Percentiles rank a stretch among this genome's conserved stretches.
Evolutionary conservation across 2,797 vertebrate species (phyloP).

Genomic region (Halcyon smyrnensis): DNA sequence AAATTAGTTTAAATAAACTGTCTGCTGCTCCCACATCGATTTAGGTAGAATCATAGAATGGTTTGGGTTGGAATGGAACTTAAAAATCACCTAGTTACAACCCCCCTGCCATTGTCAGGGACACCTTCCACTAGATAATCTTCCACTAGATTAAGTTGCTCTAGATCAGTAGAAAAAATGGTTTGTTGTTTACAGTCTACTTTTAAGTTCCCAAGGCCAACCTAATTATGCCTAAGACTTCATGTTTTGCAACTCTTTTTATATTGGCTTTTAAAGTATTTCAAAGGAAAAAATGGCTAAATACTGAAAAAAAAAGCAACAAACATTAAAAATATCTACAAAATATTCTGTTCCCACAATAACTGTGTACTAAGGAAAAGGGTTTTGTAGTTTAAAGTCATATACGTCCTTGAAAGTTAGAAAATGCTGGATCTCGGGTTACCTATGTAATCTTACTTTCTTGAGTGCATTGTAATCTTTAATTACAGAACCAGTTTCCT

Average conservation of each 20-base stretch:
- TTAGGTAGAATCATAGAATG: background rate
- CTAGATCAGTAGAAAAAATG: background rate
- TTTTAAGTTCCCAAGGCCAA: background rate
- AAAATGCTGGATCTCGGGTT: background rate
- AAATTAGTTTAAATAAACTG: background rate
- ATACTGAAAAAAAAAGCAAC: background rate
- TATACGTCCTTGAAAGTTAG: background rate
- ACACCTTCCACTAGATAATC: background rate
- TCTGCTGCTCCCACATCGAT: background rate
- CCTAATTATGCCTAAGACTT: background rate
- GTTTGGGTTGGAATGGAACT: background rate
- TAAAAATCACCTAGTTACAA: background rate
- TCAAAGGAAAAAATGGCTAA: background rate
- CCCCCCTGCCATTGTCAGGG: background rate
- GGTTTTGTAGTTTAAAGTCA: background rate
- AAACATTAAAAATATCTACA: background rate
- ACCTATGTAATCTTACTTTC: background rate
- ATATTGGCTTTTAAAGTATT: background rate
- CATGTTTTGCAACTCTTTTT: background rate
- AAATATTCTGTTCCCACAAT: background rate
- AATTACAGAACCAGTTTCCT: background rate
- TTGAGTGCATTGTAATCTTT: background rate
- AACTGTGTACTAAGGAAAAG: background rate
- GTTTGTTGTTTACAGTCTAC: background rate
- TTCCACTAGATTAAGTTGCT: background rate